Evolutionary conservation across 2,797 vertebrate species (phyloP).

Genomic region (Adrianichthys oophorus): DNA sequence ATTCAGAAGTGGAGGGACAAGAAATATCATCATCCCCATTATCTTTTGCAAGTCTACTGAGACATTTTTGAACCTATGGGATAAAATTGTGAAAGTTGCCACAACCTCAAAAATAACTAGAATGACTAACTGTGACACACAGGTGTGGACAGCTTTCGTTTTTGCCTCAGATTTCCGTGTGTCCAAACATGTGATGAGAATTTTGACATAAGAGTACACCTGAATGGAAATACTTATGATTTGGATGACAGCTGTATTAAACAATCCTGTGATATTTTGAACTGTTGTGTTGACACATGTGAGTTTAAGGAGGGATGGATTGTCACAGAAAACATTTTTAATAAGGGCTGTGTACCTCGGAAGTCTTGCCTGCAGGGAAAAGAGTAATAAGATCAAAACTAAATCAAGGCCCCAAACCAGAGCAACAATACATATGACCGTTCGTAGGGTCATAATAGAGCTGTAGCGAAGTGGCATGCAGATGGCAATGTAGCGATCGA

Average conservation of each 20-base stretch:
- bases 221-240: slow-evolving; percentile 64
- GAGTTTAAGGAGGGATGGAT: slow-evolving; percentile 74
- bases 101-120: slow-evolving; percentile 72
- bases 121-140: slow-evolving; percentile 72
- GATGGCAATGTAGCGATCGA: slow-evolving; percentile 78
- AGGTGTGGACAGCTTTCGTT: slow-evolving; percentile 75
- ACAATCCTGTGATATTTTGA: slow-evolving; percentile 73
- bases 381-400: slow-evolving; percentile 58
- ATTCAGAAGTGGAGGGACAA: slow-evolving; percentile 74
- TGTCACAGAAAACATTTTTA: slow-evolving; percentile 77
- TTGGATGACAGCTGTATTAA: slow-evolving; percentile 69
- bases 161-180: slow-evolving; percentile 57
- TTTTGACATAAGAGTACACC: slow-evolving; percentile 72
- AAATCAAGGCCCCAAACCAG: slow-evolving; percentile 74
- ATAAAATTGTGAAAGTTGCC: slow-evolving; percentile 73
- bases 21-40: slow-evolving; percentile 77
- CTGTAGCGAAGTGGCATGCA: slow-evolving; percentile 73
- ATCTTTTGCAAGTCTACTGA: slow-evolving; percentile 72
- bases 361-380: slow-evolving; percentile 65
- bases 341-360: slow-evolving; percentile 65
- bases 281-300: slow-evolving; percentile 63
- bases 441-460: slow-evolving; percentile 63
- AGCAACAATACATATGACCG: slow-evolving; percentile 51
- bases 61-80: slow-evolving; percentile 71
- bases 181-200: slow-evolving; percentile 69